Evolutionary conservation across 2,113 vertebrate species (phyloP).

Genomic region (Lophotis ruficrista): DNA sequence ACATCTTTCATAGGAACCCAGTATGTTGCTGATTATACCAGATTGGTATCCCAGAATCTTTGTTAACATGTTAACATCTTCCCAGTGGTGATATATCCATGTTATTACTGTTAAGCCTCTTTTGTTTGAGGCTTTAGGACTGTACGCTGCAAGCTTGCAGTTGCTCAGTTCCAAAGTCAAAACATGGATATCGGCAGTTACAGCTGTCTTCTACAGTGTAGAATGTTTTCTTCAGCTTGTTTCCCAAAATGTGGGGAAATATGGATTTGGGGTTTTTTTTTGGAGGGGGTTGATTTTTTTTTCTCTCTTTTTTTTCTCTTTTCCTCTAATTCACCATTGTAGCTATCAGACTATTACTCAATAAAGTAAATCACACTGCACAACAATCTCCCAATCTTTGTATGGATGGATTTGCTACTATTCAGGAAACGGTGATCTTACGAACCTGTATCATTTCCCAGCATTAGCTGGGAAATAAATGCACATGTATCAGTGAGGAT

Average conservation of each 20-base stretch:
- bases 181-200: conserved; percentile 68
- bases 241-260: conserved; percentile 74
- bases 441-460: background rate
- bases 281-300: background rate
- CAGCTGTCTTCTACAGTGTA: conserved; percentile 80
- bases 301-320: background rate
- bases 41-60: conserved; percentile 66
- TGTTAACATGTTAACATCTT: conserved; percentile 51
- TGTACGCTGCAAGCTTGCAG: conserved; percentile 31
- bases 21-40: conserved; percentile 66
- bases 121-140: conserved; percentile 65
- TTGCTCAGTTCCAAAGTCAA: conserved; percentile 32
- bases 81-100: conserved; percentile 52
- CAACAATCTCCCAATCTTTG: conserved; percentile 41
- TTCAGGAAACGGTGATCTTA: background rate
- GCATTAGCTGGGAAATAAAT: background rate
- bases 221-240: conserved; percentile 74
- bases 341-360: conserved; percentile 74
- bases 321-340: conserved; percentile 69
- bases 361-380: conserved; percentile 72
- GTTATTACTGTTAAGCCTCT: conserved; percentile 56
- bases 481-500: background rate
- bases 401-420: background rate
- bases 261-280: background rate
- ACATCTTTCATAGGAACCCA: conserved; percentile 68